Conservation (phyloP, 2,888 invertebrate genomes). For the Pseudanteris insignis region DNA sequence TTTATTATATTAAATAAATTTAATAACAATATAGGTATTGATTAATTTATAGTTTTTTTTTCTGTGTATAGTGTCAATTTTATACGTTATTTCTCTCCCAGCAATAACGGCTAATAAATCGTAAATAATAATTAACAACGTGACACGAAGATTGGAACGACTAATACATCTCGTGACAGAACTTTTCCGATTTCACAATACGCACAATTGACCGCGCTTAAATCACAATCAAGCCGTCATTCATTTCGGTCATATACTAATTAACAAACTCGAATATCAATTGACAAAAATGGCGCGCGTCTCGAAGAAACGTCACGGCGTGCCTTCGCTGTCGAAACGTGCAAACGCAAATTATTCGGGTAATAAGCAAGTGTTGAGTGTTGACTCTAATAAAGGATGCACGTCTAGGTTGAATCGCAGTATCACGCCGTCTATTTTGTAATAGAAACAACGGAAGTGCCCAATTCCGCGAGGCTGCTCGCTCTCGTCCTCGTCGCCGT, state of each 20-base stretch:
- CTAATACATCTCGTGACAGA: conserved; percentile 18
- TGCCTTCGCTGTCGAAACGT: conserved; percentile 9
- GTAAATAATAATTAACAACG: background rate
- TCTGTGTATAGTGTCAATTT: too few species aligned
- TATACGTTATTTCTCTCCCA: too few species aligned
- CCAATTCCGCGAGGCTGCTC: conserved; percentile 60
- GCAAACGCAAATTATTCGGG: conserved; percentile 29
- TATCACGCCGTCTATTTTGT: conserved; percentile 66
- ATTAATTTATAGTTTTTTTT: too few species aligned
- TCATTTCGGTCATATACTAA: conserved; percentile 19
- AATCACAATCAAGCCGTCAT: conserved; percentile 9
- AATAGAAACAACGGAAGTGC: conserved; percentile 67
- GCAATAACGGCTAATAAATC: too few species aligned
- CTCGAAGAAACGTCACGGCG: conserved; percentile 8
- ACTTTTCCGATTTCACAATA: conserved; percentile 31
- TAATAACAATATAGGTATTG: too few species aligned
- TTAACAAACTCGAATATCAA: conserved; percentile 29
- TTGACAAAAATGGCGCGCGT: conserved; percentile 17
- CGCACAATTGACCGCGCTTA: conserved; percentile 16
- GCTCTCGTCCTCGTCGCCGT: conserved; percentile 53
- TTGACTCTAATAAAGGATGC: conserved; percentile 42
- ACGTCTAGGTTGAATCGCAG: conserved; percentile 52
- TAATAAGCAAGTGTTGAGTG: conserved; percentile 43
- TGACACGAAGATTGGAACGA: background rate
- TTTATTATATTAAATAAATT: too few species aligned